Evolutionary conservation across 2,113 vertebrate genomes (phyloP), one percentile per base, ranked within the genome.

Genomic region (Dipodomys ordii): DNA sequence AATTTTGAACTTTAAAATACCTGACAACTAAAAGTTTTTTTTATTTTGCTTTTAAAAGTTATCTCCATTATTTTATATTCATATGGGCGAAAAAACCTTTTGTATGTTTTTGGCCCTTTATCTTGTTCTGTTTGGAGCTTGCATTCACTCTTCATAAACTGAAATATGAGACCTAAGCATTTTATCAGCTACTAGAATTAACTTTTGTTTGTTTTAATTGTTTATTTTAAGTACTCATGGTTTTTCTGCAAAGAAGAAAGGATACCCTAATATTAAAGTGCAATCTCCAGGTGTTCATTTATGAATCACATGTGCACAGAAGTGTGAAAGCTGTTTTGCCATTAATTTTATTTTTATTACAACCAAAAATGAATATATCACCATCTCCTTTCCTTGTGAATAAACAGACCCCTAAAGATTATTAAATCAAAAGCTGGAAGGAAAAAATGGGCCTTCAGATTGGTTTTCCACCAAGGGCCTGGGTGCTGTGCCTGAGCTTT

Each of bases 31-130:
- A 93, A 91, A 94, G 67, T 53, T 11, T 23, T 23, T 84, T 95
- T 71, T 85, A 12, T 88, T 94, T 93, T 83, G 46, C 53, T 82
- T 94, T 95, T 90, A 20, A 83, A 93, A 91, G 78, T 77, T 79
- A 92, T 89, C 57, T 0, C 35, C 10, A 65, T 90, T 92, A 49
- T 78, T 92, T 82, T 91, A 65, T 85, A 81, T 95, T 96, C 22
- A 46, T 44, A 5, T 8, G 49, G 22, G 5, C 65, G 89, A 91
- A 77, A 91, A 93, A 83, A 80, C 80, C 23, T 39, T 65, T 1
- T 69, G 5, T 85, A 20, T 91, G 16, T 86, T 71, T 88, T 49
- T 79, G 69, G 60, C 62, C 69, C 49, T 84, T 84, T 82, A 71
- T 69, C 10, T 74, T 44, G 20, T 57, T 84, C 71, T 89, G 10